Conservation (phyloP, 2,797 vertebrate genomes). For the Melanotaenia trifasciata region DNA sequence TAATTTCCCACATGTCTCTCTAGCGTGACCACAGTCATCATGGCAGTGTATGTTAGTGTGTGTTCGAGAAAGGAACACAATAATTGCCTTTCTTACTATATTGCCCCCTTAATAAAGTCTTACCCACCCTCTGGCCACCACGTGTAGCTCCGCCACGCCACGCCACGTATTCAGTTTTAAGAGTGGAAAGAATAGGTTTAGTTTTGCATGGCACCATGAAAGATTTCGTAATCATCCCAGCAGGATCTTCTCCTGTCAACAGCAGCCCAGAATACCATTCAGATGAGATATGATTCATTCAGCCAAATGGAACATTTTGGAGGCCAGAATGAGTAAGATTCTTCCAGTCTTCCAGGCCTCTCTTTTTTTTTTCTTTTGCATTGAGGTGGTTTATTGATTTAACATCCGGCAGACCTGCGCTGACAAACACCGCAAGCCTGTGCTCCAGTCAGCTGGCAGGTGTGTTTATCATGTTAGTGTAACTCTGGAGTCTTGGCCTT, state of each 20-base stretch:
- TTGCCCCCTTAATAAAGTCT: no score
- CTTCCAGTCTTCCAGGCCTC: constrained; percentile 58
- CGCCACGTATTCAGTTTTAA: no score
- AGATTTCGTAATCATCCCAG: neutral
- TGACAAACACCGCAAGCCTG: constrained; percentile 70
- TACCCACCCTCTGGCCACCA: no score
- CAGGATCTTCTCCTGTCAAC: constrained; percentile 31
- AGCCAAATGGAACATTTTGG: constrained; percentile 42
- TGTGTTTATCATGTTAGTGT: constrained; percentile 80
- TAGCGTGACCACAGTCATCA: no score
- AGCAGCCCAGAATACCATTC: constrained; percentile 60
- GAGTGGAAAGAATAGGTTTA: no score
- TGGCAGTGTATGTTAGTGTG: no score
- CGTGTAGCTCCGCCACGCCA: no score
- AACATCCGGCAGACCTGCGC: constrained; percentile 67
- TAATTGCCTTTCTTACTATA: no score
- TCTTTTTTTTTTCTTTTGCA: constrained; percentile 40
- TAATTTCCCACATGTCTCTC: no score
- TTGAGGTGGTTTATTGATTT: constrained; percentile 77
- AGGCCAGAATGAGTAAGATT: constrained; percentile 62
- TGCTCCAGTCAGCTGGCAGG: constrained; percentile 74
- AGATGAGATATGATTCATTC: constrained; percentile 62
- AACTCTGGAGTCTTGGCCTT: constrained; percentile 53
- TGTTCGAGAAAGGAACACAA: no score
- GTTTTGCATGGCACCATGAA: neutral